Conservation (phyloP, 2,888 invertebrate genomes). For the Acholoe squamosa region DNA sequence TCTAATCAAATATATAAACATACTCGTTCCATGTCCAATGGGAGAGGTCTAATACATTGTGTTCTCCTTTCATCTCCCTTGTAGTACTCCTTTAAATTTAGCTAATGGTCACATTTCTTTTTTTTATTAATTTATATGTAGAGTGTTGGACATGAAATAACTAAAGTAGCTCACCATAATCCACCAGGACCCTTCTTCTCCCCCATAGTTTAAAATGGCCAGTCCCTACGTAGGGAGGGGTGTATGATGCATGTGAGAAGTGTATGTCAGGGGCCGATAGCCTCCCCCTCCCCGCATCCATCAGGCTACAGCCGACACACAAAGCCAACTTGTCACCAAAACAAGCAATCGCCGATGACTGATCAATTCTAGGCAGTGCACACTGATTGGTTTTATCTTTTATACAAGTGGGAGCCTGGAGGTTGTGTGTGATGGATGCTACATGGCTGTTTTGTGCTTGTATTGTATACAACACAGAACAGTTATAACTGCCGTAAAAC, state of each 20-base stretch:
- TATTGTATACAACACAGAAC: not conserved
- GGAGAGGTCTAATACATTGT: too few relatives aligned
- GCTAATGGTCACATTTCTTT: too few relatives aligned
- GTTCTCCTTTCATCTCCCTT: too few relatives aligned
- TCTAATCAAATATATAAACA: too few relatives aligned
- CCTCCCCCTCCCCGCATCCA: slow-evolving; percentile 23
- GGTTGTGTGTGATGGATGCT: not conserved
- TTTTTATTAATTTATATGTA: too few relatives aligned
- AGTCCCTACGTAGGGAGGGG: too few relatives aligned
- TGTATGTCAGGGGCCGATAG: slow-evolving; percentile 20
- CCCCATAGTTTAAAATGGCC: too few relatives aligned
- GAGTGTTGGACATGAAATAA: too few relatives aligned
- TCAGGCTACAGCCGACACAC: not conserved
- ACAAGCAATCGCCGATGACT: slow-evolving; percentile 49
- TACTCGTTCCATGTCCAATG: too few relatives aligned
- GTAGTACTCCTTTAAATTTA: too few relatives aligned
- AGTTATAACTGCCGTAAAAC: not conserved
- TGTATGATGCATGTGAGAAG: slow-evolving; percentile 6
- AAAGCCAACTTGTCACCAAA: slow-evolving; percentile 57
- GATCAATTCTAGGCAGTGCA: slow-evolving; percentile 13
- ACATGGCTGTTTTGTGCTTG: not conserved
- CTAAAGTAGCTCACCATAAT: too few relatives aligned
- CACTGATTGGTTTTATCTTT: slow-evolving; percentile 44
- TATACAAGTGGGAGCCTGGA: not conserved
- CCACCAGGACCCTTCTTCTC: too few relatives aligned